Evolutionary conservation across 2,888 invertebrate genomes (phyloP).

Genomic region (Drosophila paramelanica): DNA sequence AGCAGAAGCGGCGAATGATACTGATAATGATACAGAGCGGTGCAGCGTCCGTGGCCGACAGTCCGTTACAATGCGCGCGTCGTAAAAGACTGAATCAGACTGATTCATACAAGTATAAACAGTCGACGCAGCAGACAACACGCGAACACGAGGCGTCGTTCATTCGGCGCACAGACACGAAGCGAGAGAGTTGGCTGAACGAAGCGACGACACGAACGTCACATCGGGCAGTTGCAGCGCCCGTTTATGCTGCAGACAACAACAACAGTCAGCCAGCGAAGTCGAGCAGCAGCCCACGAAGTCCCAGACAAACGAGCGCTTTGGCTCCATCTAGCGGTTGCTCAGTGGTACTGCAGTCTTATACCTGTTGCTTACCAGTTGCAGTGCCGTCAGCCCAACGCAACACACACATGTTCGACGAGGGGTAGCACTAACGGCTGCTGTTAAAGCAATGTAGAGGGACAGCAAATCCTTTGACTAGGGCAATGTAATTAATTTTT

Average conservation of each 20-base stretch:
- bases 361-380: slow-evolving; percentile 47
- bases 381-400: background rate
- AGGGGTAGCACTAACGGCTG: slow-evolving; percentile 25
- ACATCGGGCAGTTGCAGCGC: slow-evolving; percentile 44
- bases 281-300: slow-evolving; percentile 36
- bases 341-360: slow-evolving; percentile 36
- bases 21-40: slow-evolving; percentile 16
- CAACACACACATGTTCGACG: slow-evolving; percentile 37
- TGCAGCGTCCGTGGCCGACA: slow-evolving; percentile 59
- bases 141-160: slow-evolving; percentile 14
- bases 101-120: slow-evolving; percentile 53
- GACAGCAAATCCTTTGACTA: slow-evolving; percentile 15
- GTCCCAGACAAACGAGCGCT: background rate
- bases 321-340: slow-evolving; percentile 47
- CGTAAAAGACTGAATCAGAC: slow-evolving; percentile 73
- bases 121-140: slow-evolving; percentile 19
- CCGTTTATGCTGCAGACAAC: slow-evolving; percentile 36
- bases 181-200: slow-evolving; percentile 5
- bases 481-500: slow-evolving; percentile 47
- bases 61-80: slow-evolving; percentile 76
- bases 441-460: slow-evolving; percentile 20
- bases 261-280: slow-evolving; percentile 21
- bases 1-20: slow-evolving; percentile 23
- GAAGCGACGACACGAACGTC: slow-evolving; percentile 15
- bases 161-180: slow-evolving; percentile 23